phyloP scores from a whole-genome alignment of 2,888 invertebrate genomes.

The Drosophila testacea region DNA sequence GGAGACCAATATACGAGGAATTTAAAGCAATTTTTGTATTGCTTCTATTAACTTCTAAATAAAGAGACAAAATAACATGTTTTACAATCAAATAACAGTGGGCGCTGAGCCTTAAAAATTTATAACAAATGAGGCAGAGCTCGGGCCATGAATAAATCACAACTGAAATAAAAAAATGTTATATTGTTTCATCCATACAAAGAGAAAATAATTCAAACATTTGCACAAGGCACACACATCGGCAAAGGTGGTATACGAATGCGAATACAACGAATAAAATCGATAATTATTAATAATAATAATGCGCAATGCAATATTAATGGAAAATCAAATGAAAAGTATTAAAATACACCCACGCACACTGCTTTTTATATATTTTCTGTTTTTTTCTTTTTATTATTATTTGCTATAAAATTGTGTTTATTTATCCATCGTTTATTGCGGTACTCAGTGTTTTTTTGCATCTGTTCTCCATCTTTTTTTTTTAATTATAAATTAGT shows the following conservation, averaged over 20 bases:
- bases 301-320: constrained; percentile 76
- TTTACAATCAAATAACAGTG: constrained; percentile 58
- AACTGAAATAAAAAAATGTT: constrained; percentile 48
- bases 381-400: constrained; percentile 36
- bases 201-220: constrained; percentile 69
- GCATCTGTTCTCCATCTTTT: constrained; percentile 17
- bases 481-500: constrained; percentile 44
- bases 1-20: constrained; percentile 1
- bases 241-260: constrained; percentile 50
- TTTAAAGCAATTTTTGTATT: constrained; percentile 26
- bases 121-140: constrained; percentile 51
- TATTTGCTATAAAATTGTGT: constrained; percentile 63
- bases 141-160: constrained; percentile 68
- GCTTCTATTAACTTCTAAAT: constrained; percentile 29
- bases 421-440: constrained; percentile 31
- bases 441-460: constrained; percentile 37
- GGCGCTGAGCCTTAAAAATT: constrained; percentile 61
- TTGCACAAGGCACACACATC: constrained; percentile 67
- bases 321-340: constrained; percentile 66
- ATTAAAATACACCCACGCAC: constrained; percentile 52
- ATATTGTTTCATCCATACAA: constrained; percentile 71
- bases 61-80: constrained; percentile 26
- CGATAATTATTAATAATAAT: constrained; percentile 59
- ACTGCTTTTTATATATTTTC: constrained; percentile 69
- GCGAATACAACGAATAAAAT: constrained; percentile 68